phyloP scores from a whole-genome alignment of 2,797 vertebrate species.

The Argentina silus region DNA sequence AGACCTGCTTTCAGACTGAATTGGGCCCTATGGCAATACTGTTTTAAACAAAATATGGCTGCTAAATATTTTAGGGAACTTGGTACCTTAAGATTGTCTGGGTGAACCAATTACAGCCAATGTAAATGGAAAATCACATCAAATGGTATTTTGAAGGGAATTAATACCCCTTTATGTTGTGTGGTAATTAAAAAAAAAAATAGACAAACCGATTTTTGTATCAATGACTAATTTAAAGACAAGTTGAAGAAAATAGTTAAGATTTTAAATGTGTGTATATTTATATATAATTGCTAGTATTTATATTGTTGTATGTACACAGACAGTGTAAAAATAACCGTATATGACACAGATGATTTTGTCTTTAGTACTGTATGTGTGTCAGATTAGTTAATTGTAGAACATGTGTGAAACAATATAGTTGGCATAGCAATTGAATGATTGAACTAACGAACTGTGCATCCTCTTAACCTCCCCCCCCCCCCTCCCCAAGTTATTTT shows the following conservation, averaged over 20 bases:
- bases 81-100: no score
- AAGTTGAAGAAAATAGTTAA: slow-evolving; percentile 27
- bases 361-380: slow-evolving; percentile 53
- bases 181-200: not conserved
- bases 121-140: no score
- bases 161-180: not conserved
- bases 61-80: no score
- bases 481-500: not conserved
- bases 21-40: no score
- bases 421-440: slow-evolving; percentile 15
- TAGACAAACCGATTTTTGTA: slow-evolving; percentile 8
- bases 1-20: no score
- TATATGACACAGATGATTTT: slow-evolving; percentile 52
- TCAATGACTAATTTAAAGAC: slow-evolving; percentile 20
- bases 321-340: slow-evolving; percentile 45
- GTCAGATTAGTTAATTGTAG: slow-evolving; percentile 31
- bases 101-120: no score
- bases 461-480: slow-evolving; percentile 1
- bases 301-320: slow-evolving; percentile 38
- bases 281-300: slow-evolving; percentile 41
- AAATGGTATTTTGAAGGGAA: no score
- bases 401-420: slow-evolving; percentile 42
- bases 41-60: no score
- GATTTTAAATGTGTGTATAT: slow-evolving; percentile 44
- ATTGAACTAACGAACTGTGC: slow-evolving; percentile 5